Evolutionary conservation across 2,888 invertebrate genomes (phyloP), one percentile per base, ranked within the genome.

Genomic region (Drosophila rellima): DNA sequence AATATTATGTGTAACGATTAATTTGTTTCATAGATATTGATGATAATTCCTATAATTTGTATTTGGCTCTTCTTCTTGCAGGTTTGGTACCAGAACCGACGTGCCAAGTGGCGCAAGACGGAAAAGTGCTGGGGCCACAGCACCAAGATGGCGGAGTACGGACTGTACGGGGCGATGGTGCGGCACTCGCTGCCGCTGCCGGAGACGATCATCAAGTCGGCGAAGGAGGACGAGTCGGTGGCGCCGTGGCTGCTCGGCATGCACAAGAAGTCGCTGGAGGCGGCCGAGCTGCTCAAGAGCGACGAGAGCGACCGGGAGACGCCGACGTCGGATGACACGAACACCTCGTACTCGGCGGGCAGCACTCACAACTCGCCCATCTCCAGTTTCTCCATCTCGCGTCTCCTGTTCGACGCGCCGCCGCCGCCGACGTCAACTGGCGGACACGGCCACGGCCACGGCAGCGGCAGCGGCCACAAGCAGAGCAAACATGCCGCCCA

Each of bases 91-190:
- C 93, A 93, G 94, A 99, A 99, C 93, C 95, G 99, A 18, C 95
- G 99, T 47, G 99, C 99, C 90, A 99, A 99, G 93, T 99, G 99
- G 99, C 96, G 99, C 78, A 99, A 99, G 93, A 99, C 99, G 50
- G 99, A 99, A 93, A 99, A 99, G 93, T 99, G 98, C 89, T 99
- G 99, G 99, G 99, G 99, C 52, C 95, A 98, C 90, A 98, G 98
- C 92, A 99, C 99, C 88, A 99, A 99, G 93, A 99, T 99, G 99
- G 99, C 99, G 76, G 99, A 99, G 93, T 99, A 99, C 92, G 99
- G 99, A 1, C 95, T 99, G 47, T 99, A 99, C 93, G 99, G 99
- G 0, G 99, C 99, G 82, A 99, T 99, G 99, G 99, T 99, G 80
- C 95, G 99, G 69, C 99, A 99, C 93, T 99, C 99, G 45, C 94